Base-by-base conservation (phyloP, 2,113 vertebrate species). In the Plectropomus leopardus region DNA sequence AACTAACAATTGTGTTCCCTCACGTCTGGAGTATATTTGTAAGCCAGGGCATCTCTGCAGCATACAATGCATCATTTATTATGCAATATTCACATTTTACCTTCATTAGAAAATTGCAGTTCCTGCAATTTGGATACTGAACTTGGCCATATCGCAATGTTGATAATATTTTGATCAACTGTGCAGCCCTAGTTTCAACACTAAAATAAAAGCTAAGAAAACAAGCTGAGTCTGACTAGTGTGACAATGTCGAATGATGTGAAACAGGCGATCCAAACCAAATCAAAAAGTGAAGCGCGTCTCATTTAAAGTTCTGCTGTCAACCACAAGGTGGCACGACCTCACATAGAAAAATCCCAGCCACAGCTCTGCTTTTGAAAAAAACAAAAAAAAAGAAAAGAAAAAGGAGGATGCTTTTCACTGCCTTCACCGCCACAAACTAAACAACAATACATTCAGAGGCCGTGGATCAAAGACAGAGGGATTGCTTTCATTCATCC, bases 261-360 rank as follows among this genome's bases (percentile, higher is more conserved):
- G 16, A 80, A 64, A 28, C 26, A 30, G 15, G 26, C 21, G 19
- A 83, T 59, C 23, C 15, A n/a, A 61, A 30, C 42, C 24, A 80
- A 9, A 74, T 21, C 60, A 21, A n/a, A 30, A n/a, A 34, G 44
- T 44, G 15, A 34, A 21, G 30, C 55, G 30, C 28, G 34, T 40
- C 28, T 23, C 16, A 59, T 30, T n/a, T 53, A 15, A 14, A 68
- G 44, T 86, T 84, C 69, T 48, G 14, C 54, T 53, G 70, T 76
- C 47, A n/a, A 61, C 88, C 92, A 92, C 92, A 87, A 83, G 92
- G 84, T 91, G 92, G 85, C 40, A 71, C 65, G 45, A 80, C 77
- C 70, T 72, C 68, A 70, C 86, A 61, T 17, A 66, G 45, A 78
- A 80, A 71, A 21, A 67, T 3, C 54, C 19, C 54, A 85, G 67